Evolutionary conservation across 2,113 vertebrate species (phyloP).

Genomic region (Takifugu bimaculatus): DNA sequence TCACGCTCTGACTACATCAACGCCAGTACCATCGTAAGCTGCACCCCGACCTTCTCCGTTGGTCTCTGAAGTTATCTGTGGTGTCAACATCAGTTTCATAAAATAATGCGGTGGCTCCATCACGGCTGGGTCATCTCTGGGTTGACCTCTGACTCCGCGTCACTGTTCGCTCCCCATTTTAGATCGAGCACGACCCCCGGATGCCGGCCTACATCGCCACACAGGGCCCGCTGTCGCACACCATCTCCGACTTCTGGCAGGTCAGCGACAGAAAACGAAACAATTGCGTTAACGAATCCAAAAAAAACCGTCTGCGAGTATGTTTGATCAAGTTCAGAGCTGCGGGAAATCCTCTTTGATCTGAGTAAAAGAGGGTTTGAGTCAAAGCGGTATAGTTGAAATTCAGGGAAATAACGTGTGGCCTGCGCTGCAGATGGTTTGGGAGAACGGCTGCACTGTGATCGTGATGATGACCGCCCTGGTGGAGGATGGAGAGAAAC

Average conservation of each 20-base stretch:
- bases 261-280: conserved; percentile 55
- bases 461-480: conserved; percentile 96
- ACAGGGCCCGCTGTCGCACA: conserved; percentile 92
- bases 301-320: not conserved
- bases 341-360: no score
- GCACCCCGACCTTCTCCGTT: not conserved
- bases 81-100: no score
- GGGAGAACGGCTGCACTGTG: conserved; percentile 96
- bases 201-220: conserved; percentile 98
- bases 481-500: conserved; percentile 93
- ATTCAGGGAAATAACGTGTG: no score
- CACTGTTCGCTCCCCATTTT: not conserved
- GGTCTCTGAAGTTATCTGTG: no score
- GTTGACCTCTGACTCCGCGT: not conserved
- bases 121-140: no score
- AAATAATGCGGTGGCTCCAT: no score
- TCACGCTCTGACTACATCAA: conserved; percentile 96
- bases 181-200: conserved; percentile 97
- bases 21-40: conserved; percentile 79
- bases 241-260: conserved; percentile 99
- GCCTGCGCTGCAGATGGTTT: conserved; percentile 84
- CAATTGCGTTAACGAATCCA: not conserved
- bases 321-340: no score
- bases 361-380: no score
- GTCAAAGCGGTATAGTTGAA: no score